phyloP scores from a whole-genome alignment of 2,797 vertebrate genomes.

The Diplodus sargus region DNA sequence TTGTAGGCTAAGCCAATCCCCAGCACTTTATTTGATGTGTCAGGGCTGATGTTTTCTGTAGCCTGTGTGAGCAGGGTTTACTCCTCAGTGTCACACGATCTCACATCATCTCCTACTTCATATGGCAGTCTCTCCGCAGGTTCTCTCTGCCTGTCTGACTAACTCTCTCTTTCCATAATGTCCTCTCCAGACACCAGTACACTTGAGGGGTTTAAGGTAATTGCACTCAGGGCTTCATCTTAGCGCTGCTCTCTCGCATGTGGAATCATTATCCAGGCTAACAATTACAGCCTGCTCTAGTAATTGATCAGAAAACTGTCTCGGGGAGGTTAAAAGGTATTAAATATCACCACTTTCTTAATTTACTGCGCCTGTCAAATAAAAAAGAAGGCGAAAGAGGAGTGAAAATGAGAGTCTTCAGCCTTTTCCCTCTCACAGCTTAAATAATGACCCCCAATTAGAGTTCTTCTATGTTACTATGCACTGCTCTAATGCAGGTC shows the following conservation, averaged over 20 bases:
- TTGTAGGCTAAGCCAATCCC: background rate
- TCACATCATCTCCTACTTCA: constrained; percentile 56
- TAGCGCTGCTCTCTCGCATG: constrained; percentile 80
- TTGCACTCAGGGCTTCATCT: constrained; percentile 84
- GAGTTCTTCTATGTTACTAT: constrained; percentile 79
- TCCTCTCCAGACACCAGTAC: constrained; percentile 81
- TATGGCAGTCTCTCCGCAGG: constrained; percentile 47
- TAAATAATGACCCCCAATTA: constrained; percentile 87
- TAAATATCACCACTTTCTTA: constrained; percentile 87
- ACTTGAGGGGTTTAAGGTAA: constrained; percentile 85
- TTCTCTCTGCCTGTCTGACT: constrained; percentile 65
- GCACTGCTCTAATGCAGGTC: constrained; percentile 78
- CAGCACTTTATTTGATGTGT: constrained; percentile 21
- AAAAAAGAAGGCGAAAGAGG: constrained; percentile 76
- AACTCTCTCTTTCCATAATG: constrained; percentile 73
- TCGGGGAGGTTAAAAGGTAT: constrained; percentile 86
- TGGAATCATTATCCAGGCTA: constrained; percentile 85
- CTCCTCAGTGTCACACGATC: constrained; percentile 55
- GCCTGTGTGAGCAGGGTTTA: constrained; percentile 33
- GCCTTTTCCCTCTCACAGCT: constrained; percentile 75
- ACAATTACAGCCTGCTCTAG: constrained; percentile 85
- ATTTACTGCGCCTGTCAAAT: constrained; percentile 86
- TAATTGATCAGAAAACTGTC: constrained; percentile 89
- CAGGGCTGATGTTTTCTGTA: constrained; percentile 26
- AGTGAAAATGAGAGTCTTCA: constrained; percentile 82